These are phyloP conservation scores for Melanotaenia boesemani DNA, from an alignment of 2,797 vertebrate species.

Conservation along the genomic window DNA sequence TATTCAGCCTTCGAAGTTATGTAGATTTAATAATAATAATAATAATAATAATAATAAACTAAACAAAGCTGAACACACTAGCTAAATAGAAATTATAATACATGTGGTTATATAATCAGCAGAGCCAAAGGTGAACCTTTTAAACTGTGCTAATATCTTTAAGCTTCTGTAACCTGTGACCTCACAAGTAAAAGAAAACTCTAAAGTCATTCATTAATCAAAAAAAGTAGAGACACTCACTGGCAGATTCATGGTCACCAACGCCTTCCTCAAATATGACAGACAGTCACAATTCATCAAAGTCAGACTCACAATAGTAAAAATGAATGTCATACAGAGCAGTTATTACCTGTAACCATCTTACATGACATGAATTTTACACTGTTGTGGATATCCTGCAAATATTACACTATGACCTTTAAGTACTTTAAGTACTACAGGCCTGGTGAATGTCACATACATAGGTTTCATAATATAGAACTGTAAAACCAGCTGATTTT, in stretches of 20 bases:
- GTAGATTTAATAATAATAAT: neutral
- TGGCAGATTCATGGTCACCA: too few species aligned
- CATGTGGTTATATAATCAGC: neutral
- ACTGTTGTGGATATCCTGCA: neutral
- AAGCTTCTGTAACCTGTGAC: neutral
- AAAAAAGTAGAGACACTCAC: too few species aligned
- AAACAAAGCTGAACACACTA: neutral
- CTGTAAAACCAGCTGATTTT: neutral
- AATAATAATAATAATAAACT: too few species aligned
- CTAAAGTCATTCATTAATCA: neutral
- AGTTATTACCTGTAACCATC: neutral
- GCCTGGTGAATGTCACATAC: neutral
- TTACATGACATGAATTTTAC: neutral
- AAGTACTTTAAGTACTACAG: neutral
- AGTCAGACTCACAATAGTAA: neutral
- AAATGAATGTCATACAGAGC: neutral
- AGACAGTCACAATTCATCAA: neutral
- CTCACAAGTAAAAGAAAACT: neutral
- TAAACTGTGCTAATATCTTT: neutral
- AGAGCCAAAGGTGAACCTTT: too few species aligned
- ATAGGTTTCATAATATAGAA: neutral
- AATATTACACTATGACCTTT: too few species aligned
- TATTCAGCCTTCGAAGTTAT: neutral
- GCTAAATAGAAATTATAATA: neutral
- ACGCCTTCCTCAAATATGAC: constrained; percentile 8